These are phyloP conservation scores for Chloebia gouldiae DNA, from an alignment of 2,113 vertebrate genomes.

Conservation along the genomic window DNA sequence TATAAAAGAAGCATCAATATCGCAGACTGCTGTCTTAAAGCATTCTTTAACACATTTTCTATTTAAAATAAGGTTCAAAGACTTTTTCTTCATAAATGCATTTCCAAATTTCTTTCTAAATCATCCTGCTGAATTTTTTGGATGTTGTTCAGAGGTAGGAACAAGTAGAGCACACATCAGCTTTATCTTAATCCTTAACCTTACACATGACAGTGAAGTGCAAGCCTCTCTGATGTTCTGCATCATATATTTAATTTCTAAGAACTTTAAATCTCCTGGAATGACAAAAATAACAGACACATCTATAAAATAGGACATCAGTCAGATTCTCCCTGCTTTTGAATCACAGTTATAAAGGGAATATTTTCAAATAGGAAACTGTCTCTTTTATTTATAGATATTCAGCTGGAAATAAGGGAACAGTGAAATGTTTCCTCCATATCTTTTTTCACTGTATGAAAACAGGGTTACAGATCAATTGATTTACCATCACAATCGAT, in stretches of 20 bases:
- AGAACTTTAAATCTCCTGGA: constrained; percentile 76
- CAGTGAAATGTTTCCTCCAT: constrained; percentile 71
- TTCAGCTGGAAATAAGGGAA: constrained; percentile 68
- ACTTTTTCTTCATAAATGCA: not conserved
- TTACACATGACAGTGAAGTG: constrained; percentile 67
- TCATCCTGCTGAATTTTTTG: not conserved
- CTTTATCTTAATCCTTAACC: constrained; percentile 69
- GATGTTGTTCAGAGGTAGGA: not conserved
- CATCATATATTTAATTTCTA: constrained; percentile 73
- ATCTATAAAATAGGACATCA: constrained; percentile 73
- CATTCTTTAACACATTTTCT: not conserved
- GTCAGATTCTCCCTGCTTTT: constrained; percentile 68
- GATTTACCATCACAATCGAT: constrained; percentile 83
- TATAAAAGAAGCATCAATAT: not conserved
- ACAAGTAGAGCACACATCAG: constrained; percentile 24
- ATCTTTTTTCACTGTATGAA: constrained; percentile 76
- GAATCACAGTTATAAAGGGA: constrained; percentile 68
- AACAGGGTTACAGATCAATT: constrained; percentile 81
- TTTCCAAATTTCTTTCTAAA: constrained; percentile 39
- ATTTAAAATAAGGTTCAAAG: constrained; percentile 36
- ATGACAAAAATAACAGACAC: constrained; percentile 73
- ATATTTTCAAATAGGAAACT: constrained; percentile 74
- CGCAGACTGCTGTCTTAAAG: not conserved
- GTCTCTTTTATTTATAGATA: constrained; percentile 79
- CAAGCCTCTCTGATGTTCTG: constrained; percentile 68